These are phyloP conservation scores for Vulpes lagopus DNA, from an alignment of 2,113 vertebrate genomes.

Conservation along the genomic window DNA sequence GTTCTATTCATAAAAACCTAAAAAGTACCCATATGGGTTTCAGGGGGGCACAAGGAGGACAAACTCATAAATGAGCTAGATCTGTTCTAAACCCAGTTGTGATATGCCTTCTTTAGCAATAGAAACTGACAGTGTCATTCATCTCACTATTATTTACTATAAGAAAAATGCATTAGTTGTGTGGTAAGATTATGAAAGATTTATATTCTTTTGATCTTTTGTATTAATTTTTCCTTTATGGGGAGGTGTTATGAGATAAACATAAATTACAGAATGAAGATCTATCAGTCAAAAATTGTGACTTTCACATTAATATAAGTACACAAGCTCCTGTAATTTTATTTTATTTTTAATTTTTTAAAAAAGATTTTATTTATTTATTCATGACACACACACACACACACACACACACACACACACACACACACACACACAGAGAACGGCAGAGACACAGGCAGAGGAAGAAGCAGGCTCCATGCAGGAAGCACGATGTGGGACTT, in stretches of 20 bases:
- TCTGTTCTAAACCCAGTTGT: conserved; percentile 51
- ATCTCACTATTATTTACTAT: conserved; percentile 36
- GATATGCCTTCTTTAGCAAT: neutral
- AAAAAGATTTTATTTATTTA: no score
- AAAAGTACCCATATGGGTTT: neutral
- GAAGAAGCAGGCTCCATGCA: no score
- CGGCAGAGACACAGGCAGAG: no score
- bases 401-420: no score
- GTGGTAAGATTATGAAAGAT: neutral
- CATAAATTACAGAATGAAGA: neutral
- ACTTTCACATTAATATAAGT: neutral
- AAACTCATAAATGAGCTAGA: conserved; percentile 20
- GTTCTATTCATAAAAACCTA: conserved; percentile 19
- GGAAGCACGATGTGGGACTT: no score
- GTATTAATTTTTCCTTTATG: neutral
- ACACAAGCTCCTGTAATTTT: neutral
- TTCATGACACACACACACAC: no score
- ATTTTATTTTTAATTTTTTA: no score
- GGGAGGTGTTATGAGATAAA: conserved; percentile 22
- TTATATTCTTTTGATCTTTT: conserved; percentile 22
- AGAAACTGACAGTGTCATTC: conserved; percentile 17
- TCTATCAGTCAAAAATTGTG: neutral
- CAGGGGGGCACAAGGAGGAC: neutral
- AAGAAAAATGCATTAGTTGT: neutral
- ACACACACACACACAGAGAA: no score